Base-by-base conservation (phyloP, 2,113 vertebrate species). In the Porphyrio hochstetteri region DNA sequence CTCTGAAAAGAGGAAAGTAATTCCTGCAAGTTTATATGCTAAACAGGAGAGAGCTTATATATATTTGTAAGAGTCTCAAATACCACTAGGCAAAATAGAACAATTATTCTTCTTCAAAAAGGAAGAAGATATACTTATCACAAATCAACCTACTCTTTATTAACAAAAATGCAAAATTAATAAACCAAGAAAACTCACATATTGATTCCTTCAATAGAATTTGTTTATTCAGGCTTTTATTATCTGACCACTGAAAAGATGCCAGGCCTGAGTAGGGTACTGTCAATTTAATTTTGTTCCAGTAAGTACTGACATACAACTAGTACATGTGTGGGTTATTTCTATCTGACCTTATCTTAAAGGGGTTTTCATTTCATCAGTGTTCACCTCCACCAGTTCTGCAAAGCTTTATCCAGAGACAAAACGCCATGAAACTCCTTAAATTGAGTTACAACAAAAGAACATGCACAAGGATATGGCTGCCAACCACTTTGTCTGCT, bases 401-500 rank as follows among this genome's bases (percentile, higher is more conserved):
- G 48, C 68, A 94, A 89, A 93, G 74, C 55, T 78, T 40, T 31
- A 90, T 95, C 88, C 90, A 81, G 72, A 81, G 83, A 87, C 75
- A 78, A 97, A 97, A 91, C 91, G 69, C 64, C 86, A 97, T 93
- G 93, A 95, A 96, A 28, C 94, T 88, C 82, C 67, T 89, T 84
- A 53, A 97, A 88, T 28, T 96, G 91, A 98, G 92, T 96, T 97
- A 56, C 52, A 86, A 93, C 88, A 96, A 97, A 98, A 96, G 94
- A 92, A 96, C 95, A 95, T 40, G 89, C 93, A 96, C 82, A 93
- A 95, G 94, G 83, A 87, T 61, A 77, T 6, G 8, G 87, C 88
- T 86, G 31, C 75, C 88, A 64, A 65, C 13, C 35, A 50, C 65
- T 87, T 38, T 59, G 59, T 61, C 86, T 89, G 53, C 72, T 83